Base-by-base conservation (phyloP, 2,888 invertebrate genomes). In the Rotaria macrura region DNA sequence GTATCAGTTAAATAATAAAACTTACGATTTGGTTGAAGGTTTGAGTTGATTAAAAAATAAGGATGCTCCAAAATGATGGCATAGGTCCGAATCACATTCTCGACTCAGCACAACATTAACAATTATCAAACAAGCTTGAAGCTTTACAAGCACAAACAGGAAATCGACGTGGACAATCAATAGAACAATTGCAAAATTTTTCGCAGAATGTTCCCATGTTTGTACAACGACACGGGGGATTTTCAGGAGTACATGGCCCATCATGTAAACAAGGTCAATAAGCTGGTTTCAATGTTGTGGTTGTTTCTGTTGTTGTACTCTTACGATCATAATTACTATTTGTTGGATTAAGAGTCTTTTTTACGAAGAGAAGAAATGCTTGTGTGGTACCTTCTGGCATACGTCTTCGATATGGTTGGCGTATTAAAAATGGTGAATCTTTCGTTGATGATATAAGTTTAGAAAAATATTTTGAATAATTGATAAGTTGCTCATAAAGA, bases 21-120 rank as follows among this genome's bases (percentile, higher is more conserved):
- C 34, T 65, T 65, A 65, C 65, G 17, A 20, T 65, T 65, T 65
- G 20, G 38, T 20, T 34, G 65, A 20, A 65, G 65, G 3, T 34
- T 34, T 65, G 5, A 65, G 20, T 65, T 34, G 65, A 65, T 65
- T 34, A 34, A 65, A 65, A 34, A 65, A 65, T 65, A 25, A n/a
- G 93, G 96, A 96, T 49, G 98, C 97, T 0, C 97, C 97, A 91
- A 99, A 99, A 72, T 95, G 94, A 88, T 94, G 94, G 92, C 99
- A 99, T 85, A 98, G 93, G 92, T 98, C 98, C 65, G 99, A 98
- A 93, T 99, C 99, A 91, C 99, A 99, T 92, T 99, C 99, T 85
- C 98, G 65, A 29, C 97, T 98, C 99, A 89, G 97, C 93, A 92
- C 96, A n/a, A n/a, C 99, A 99, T 20, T 97, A 97, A 89, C 99